Evolutionary conservation across 2,797 vertebrate species (phyloP).

Genomic region (Hoplostethus atlanticus): DNA sequence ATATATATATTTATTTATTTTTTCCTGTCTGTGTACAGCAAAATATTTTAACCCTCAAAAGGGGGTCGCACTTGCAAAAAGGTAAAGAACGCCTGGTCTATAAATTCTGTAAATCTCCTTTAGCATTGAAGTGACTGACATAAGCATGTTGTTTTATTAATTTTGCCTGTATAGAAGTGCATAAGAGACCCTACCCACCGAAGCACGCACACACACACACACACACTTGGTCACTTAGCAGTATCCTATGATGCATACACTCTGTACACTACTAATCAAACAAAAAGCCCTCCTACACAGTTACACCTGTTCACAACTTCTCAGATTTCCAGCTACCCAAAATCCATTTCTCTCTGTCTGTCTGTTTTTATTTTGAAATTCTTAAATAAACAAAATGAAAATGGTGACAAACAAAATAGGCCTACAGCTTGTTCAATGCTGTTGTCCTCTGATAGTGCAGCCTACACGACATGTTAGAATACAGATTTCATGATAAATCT

Average conservation of each 20-base stretch:
- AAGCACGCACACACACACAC: too few species aligned
- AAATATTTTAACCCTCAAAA: too few species aligned
- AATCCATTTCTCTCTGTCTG: slow-evolving; percentile 27
- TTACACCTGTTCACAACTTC: slow-evolving; percentile 47
- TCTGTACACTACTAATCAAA: too few species aligned
- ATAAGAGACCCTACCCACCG: neutral
- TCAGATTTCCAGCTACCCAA: slow-evolving; percentile 24
- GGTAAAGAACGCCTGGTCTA: too few species aligned
- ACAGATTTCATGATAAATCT: neutral
- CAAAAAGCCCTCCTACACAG: slow-evolving; percentile 39
- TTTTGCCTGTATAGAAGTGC: neutral
- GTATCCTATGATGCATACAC: too few species aligned
- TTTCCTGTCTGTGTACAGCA: too few species aligned
- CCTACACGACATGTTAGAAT: neutral
- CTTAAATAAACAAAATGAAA: too few species aligned
- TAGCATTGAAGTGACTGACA: too few species aligned
- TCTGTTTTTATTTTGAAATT: neutral
- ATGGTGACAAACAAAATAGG: neutral
- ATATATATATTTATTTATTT: too few species aligned
- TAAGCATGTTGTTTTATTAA: too few species aligned
- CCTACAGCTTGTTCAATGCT: neutral
- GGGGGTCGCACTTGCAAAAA: too few species aligned
- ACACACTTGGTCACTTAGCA: slow-evolving; percentile 20
- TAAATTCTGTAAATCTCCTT: too few species aligned
- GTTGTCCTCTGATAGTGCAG: slow-evolving; percentile 14